Evolutionary conservation across 2,888 invertebrate genomes (phyloP).

Genomic region (Spilarctia lutea): DNA sequence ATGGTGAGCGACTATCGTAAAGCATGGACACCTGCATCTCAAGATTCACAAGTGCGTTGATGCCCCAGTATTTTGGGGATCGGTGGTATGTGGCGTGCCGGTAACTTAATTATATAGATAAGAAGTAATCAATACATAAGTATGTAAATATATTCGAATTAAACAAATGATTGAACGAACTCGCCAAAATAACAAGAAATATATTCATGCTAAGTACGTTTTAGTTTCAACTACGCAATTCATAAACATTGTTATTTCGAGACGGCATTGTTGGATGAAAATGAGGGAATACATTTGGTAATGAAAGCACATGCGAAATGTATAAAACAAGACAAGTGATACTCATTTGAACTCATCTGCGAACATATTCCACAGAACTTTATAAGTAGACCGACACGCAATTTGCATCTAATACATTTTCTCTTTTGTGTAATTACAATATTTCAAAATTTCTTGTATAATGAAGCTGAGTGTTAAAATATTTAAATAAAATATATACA

Average conservation of each 20-base stretch:
- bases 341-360: not conserved
- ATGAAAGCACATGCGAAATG: slow-evolving; percentile 7
- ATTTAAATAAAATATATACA: not conserved
- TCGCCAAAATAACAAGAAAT: not conserved
- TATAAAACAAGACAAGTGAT: not conserved
- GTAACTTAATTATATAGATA: too few relatives aligned
- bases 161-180: not conserved
- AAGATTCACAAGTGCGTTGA: too few relatives aligned
- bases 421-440: not conserved
- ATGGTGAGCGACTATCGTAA: too few relatives aligned
- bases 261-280: slow-evolving; percentile 20
- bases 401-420: not conserved
- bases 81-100: too few relatives aligned
- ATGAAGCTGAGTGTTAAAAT: not conserved
- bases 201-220: slow-evolving; percentile 4
- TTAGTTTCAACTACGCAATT: slow-evolving; percentile 9
- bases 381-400: not conserved
- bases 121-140: not conserved
- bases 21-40: too few relatives aligned
- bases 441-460: not conserved
- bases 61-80: too few relatives aligned
- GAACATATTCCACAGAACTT: not conserved
- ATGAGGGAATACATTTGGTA: slow-evolving; percentile 15
- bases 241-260: slow-evolving; percentile 23
- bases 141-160: not conserved